phyloP scores from a whole-genome alignment of 1,140 invertebrate species.

The Thaumatotibia leucotreta region DNA sequence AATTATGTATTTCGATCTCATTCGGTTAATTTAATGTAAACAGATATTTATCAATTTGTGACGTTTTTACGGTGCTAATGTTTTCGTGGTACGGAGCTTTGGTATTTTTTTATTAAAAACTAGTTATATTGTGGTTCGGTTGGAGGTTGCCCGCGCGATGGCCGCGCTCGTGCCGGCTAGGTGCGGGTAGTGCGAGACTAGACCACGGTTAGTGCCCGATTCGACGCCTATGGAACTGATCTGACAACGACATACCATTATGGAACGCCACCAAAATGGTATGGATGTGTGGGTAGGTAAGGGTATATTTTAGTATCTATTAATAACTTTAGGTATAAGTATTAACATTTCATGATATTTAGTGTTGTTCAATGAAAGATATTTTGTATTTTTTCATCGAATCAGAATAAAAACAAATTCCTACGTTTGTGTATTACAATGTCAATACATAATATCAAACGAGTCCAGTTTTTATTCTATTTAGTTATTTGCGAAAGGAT shows the following conservation, averaged over 20 bases:
- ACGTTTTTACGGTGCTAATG: conserved; percentile 57
- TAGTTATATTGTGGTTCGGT: conserved; percentile 29
- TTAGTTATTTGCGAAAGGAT: not conserved
- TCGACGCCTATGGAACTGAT: conserved; percentile 35
- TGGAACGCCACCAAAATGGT: conserved; percentile 77
- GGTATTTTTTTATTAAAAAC: conserved; percentile 35
- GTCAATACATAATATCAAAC: no score
- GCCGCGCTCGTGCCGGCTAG: not conserved
- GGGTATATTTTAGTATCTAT: conserved; percentile 43
- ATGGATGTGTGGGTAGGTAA: conserved; percentile 79
- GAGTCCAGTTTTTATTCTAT: no score
- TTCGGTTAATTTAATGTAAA: conserved; percentile 67
- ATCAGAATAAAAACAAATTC: no score
- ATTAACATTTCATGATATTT: no score
- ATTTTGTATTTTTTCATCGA: no score
- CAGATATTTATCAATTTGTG: conserved; percentile 61
- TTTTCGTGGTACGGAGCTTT: conserved; percentile 32
- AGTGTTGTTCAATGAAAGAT: no score
- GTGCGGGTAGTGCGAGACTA: conserved; percentile 22
- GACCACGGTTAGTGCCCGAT: conserved; percentile 29
- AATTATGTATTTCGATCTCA: conserved; percentile 59
- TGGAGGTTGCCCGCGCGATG: conserved; percentile 28
- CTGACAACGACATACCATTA: conserved; percentile 60
- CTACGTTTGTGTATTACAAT: no score
- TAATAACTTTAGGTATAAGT: not conserved